These are phyloP conservation scores for Oscheius sp. DNA, from an alignment of 1,140 invertebrate species.

Conservation along the genomic window DNA sequence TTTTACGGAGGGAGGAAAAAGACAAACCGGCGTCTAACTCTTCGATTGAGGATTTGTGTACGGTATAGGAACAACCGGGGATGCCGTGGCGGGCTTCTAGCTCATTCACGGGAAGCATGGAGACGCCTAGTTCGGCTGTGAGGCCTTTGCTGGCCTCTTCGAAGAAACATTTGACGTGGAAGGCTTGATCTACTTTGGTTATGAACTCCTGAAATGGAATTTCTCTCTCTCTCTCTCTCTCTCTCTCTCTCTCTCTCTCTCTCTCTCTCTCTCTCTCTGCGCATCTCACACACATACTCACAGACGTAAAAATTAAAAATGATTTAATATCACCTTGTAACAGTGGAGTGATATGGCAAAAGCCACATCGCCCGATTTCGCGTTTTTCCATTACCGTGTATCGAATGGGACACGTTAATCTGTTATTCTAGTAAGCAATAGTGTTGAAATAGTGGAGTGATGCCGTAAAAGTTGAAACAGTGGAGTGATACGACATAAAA, in stretches of 20 bases:
- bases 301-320: too few relatives aligned
- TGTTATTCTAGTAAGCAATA: too few relatives aligned
- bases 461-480: too few relatives aligned
- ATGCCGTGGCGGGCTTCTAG: slow-evolving; percentile 59
- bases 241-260: neutral
- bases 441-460: too few relatives aligned
- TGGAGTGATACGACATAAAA: too few relatives aligned
- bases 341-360: too few relatives aligned
- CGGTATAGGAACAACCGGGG: slow-evolving; percentile 57
- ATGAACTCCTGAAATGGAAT: slow-evolving; percentile 56
- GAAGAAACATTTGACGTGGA: slow-evolving; percentile 61
- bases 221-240: neutral
- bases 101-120: slow-evolving; percentile 61
- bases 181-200: slow-evolving; percentile 60
- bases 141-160: slow-evolving; percentile 57
- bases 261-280: neutral
- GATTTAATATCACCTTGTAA: too few relatives aligned
- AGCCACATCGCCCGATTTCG: too few relatives aligned
- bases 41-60: slow-evolving; percentile 53
- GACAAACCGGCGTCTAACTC: slow-evolving; percentile 51
- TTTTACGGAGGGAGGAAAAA: neutral
- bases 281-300: too few relatives aligned
- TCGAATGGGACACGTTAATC: too few relatives aligned
- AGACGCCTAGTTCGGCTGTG: slow-evolving; percentile 60
- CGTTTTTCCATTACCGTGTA: too few relatives aligned